Conservation (phyloP, 2,888 invertebrate genomes). For the Drosophila testacea region DNA sequence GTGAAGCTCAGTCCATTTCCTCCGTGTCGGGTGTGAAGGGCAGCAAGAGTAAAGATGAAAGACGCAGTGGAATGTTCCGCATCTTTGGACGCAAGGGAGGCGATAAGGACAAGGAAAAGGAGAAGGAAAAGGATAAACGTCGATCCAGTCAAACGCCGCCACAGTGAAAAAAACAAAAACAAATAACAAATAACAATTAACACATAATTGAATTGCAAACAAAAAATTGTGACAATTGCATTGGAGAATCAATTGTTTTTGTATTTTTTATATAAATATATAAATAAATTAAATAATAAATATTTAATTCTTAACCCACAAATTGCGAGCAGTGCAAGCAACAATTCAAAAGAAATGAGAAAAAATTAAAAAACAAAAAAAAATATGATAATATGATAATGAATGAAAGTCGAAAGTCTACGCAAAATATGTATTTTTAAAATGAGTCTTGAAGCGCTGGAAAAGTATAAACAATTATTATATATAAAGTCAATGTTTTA, state of each 20-base stretch:
- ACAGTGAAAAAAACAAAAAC: constrained; percentile 66
- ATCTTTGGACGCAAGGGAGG: constrained; percentile 85
- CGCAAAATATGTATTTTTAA: constrained; percentile 30
- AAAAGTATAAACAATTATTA: constrained; percentile 67
- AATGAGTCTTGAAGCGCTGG: constrained; percentile 53
- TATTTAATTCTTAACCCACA: constrained; percentile 60
- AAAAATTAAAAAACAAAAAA: constrained; percentile 2
- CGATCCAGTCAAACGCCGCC: constrained; percentile 83
- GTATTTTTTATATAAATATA: constrained; percentile 71
- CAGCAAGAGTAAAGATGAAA: constrained; percentile 84
- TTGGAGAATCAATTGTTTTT: constrained; percentile 63
- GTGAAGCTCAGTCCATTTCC: constrained; percentile 85
- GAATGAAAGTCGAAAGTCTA: constrained; percentile 18
- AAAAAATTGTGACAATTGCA: constrained; percentile 42
- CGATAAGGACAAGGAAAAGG: constrained; percentile 79
- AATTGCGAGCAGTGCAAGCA: constrained; percentile 47
- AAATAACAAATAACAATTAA: constrained; percentile 22
- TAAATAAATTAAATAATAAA: constrained; percentile 46
- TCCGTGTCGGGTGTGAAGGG: constrained; percentile 84
- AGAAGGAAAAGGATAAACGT: constrained; percentile 82
- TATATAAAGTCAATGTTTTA: constrained; percentile 79
- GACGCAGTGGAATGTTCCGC: constrained; percentile 84
- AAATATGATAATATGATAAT: background rate
- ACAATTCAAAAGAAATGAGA: constrained; percentile 37
- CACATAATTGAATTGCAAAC: constrained; percentile 8